A percentile compares a stretch with the other conserved stretches of the same genome.
phyloP scores from a whole-genome alignment of 2,113 vertebrate species.

The Larimichthys polyactis region DNA sequence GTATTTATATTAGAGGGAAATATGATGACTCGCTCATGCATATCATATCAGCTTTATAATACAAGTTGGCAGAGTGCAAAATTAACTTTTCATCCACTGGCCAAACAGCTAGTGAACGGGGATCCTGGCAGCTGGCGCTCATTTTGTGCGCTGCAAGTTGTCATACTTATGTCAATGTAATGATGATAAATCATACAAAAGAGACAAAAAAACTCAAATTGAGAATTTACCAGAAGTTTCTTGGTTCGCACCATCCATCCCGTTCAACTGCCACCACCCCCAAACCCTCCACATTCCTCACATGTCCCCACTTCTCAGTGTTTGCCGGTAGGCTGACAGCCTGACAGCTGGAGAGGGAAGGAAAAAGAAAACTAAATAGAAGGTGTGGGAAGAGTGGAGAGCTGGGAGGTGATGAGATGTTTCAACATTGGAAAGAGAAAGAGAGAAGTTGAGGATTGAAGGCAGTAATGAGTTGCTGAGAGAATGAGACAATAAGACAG shows the following conservation, averaged over 20 bases:
- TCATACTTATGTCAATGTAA: not conserved
- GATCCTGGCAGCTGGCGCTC: too few relatives aligned
- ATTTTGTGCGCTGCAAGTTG: too few relatives aligned
- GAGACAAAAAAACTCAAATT: not conserved
- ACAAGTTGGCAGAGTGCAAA: not conserved
- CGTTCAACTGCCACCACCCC: not conserved
- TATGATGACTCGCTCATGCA: not conserved
- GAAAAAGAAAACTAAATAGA: constrained; percentile 28
- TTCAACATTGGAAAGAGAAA: constrained; percentile 38
- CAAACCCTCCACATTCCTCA: constrained; percentile 11
- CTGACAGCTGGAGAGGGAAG: constrained; percentile 39
- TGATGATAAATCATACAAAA: not conserved
- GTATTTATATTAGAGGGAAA: not conserved
- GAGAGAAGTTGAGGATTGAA: constrained; percentile 20
- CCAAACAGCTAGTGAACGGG: too few relatives aligned
- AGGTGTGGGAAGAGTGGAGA: constrained; percentile 34
- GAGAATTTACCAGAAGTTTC: not conserved
- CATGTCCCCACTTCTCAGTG: constrained; percentile 22
- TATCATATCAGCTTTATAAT: not conserved
- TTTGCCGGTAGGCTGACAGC: constrained; percentile 57
- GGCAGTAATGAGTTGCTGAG: constrained; percentile 54
- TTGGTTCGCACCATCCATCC: constrained; percentile 7
- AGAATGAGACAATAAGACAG: constrained; percentile 34
- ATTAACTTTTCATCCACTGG: too few relatives aligned
- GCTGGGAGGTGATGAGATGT: constrained; percentile 33